phyloP scores from a whole-genome alignment of 2,888 invertebrate species.

The Smittia sp. region DNA sequence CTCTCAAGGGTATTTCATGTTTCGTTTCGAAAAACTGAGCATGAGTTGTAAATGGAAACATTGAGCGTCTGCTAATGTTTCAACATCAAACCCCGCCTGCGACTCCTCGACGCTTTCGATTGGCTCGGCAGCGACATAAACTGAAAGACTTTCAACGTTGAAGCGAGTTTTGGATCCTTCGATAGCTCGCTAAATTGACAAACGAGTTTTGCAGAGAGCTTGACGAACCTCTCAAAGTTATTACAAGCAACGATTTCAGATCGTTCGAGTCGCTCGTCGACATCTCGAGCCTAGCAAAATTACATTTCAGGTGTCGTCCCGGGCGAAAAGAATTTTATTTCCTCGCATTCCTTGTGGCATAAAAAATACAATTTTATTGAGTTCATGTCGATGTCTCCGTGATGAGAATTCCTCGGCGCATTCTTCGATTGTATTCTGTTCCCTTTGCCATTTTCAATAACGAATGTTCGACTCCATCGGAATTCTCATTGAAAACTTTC shows the following conservation, averaged over 20 bases:
- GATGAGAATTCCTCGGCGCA: slow-evolving; percentile 3
- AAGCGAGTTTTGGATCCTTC: background rate
- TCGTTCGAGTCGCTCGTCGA: background rate
- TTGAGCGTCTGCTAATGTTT: slow-evolving; percentile 14
- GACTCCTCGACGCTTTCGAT: background rate
- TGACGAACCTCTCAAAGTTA: too few relatives aligned
- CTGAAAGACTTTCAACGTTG: slow-evolving; percentile 11
- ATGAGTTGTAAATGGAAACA: slow-evolving; percentile 17
- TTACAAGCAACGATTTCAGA: too few relatives aligned
- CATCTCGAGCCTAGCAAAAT: background rate
- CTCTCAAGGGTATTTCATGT: too few relatives aligned
- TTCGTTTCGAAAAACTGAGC: background rate
- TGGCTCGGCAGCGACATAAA: slow-evolving; percentile 1
- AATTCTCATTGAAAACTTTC: background rate
- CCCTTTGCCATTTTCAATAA: background rate
- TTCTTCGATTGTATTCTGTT: slow-evolving; percentile 12
- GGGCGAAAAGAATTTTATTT: background rate
- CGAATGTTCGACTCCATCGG: background rate
- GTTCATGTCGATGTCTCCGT: background rate
- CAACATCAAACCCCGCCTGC: slow-evolving; percentile 22
- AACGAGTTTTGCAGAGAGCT: too few relatives aligned
- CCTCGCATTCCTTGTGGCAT: background rate
- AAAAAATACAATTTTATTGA: slow-evolving; percentile 20
- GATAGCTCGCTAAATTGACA: background rate
- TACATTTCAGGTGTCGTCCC: background rate